Conservation (phyloP, 1,140 invertebrate species). For the Neoseiulus cucumeris region DNA sequence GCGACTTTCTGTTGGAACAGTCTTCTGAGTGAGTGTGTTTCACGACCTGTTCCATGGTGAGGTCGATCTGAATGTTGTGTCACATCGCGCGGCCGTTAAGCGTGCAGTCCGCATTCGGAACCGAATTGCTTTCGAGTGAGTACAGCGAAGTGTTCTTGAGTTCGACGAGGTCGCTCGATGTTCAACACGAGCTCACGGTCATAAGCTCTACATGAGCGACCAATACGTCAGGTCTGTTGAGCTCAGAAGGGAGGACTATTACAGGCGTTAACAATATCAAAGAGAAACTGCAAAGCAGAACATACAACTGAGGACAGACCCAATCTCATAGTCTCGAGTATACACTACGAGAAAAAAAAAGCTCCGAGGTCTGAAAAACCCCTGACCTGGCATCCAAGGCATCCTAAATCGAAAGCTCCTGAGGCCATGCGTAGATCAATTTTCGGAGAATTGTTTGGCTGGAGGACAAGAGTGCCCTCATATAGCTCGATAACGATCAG, state of each 20-base stretch:
- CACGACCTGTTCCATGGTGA: constrained; percentile 28
- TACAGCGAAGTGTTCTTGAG: constrained; percentile 7
- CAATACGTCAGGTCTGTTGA: constrained; percentile 59
- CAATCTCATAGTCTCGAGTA: too few species aligned
- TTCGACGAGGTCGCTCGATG: constrained; percentile 19
- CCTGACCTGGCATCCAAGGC: constrained; percentile 11
- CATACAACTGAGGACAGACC: too few species aligned
- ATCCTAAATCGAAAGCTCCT: not conserved
- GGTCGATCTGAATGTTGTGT: constrained; percentile 57
- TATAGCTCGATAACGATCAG: too few species aligned
- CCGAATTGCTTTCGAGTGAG: not conserved
- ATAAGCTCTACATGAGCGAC: constrained; percentile 85
- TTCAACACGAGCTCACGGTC: not conserved
- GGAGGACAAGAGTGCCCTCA: too few species aligned
- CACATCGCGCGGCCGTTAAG: constrained; percentile 43
- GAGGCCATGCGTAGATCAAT: constrained; percentile 60
- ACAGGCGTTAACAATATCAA: constrained; percentile 71
- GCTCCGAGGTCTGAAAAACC: not conserved
- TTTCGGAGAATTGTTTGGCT: constrained; percentile 26
- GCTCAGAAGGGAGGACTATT: constrained; percentile 54
- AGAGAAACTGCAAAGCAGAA: constrained; percentile 17
- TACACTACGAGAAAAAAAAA: too few species aligned
- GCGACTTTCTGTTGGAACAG: not conserved
- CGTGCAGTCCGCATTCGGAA: constrained; percentile 28
- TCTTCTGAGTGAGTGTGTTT: not conserved